Evolutionary conservation across 2,113 vertebrate species (phyloP).

Genomic region (Rutilus rutilus): DNA sequence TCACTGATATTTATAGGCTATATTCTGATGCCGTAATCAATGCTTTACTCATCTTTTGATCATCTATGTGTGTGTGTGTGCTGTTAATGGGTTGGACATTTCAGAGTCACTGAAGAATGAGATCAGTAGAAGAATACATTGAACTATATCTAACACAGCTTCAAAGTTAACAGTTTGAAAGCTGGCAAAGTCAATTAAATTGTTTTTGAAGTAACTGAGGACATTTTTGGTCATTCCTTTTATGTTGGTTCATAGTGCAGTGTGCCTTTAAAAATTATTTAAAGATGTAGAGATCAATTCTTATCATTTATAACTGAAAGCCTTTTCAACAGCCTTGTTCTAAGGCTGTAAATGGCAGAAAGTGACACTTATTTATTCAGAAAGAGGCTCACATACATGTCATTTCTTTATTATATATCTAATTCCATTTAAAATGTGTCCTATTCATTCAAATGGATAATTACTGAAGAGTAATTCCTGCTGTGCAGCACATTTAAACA

Average conservation of each 20-base stretch:
- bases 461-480: neutral
- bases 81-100: neutral
- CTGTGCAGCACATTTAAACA: neutral
- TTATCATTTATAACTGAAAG: slow-evolving; percentile 44
- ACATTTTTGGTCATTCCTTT: neutral
- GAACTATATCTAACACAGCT: slow-evolving; percentile 15
- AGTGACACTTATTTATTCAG: neutral
- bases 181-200: slow-evolving; percentile 45
- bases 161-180: slow-evolving; percentile 34
- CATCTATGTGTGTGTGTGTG: neutral
- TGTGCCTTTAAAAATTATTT: slow-evolving; percentile 20
- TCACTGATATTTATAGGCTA: neutral
- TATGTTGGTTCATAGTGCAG: slow-evolving; percentile 11
- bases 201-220: slow-evolving; percentile 28
- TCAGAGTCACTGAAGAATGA: slow-evolving; percentile 23
- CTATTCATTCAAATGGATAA: neutral
- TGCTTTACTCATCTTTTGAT: slow-evolving; percentile 8
- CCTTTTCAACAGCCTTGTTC: slow-evolving; percentile 17
- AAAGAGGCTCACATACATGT: neutral
- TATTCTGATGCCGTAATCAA: neutral
- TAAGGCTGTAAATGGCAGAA: slow-evolving; percentile 17
- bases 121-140: slow-evolving; percentile 12
- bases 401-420: neutral
- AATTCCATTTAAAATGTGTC: neutral
- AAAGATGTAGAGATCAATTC: slow-evolving; percentile 39